phyloP scores from a whole-genome alignment of 2,888 invertebrate genomes.

The Antheraea yamamai region DNA sequence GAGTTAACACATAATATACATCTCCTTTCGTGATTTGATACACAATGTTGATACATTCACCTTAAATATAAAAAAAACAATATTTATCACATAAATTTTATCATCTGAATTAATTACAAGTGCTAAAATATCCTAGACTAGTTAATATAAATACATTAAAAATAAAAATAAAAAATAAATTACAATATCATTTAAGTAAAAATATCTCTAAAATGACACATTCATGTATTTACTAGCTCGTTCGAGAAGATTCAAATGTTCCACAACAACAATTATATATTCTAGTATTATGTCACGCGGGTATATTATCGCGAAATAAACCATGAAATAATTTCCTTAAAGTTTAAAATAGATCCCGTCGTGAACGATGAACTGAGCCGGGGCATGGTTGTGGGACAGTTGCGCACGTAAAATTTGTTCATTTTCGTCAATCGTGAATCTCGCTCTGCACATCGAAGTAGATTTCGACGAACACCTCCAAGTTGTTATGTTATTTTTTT shows the following conservation, averaged over 20 bases:
- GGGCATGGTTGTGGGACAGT: not conserved
- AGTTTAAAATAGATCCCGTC: not conserved
- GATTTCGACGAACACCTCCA: not conserved
- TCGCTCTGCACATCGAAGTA: not conserved
- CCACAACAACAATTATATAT: not conserved
- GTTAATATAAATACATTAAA: not conserved
- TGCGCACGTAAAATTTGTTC: not conserved
- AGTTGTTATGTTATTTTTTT: not conserved
- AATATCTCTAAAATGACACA: not conserved
- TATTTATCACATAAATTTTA: not conserved
- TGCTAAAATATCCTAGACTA: not conserved
- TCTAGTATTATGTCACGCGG: not conserved
- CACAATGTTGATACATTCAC: too few relatives aligned
- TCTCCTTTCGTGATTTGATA: not conserved
- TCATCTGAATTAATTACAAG: not conserved
- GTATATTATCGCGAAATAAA: not conserved
- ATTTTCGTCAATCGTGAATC: not conserved
- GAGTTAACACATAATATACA: not conserved
- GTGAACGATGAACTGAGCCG: not conserved
- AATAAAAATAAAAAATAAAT: too few relatives aligned
- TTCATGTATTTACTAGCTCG: not conserved
- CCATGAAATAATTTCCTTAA: not conserved
- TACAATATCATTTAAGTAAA: too few relatives aligned
- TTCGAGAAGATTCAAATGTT: not conserved
- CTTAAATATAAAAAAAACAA: not conserved